phyloP scores from a whole-genome alignment of 2,113 vertebrate species.

The Cynopterus brachyotis region DNA sequence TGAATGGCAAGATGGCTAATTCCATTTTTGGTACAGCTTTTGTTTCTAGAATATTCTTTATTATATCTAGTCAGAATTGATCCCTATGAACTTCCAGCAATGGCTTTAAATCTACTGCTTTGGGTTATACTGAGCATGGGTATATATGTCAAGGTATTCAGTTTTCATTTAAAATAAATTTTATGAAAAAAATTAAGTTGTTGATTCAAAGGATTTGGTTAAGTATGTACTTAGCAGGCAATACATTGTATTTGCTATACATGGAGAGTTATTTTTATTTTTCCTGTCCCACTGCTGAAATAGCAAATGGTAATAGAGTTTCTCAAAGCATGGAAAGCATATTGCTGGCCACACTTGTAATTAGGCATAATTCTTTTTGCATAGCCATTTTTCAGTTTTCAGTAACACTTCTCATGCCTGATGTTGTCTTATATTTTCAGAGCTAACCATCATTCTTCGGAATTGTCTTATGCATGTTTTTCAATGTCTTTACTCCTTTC shows the following conservation, averaged over 20 bases:
- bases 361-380: background rate
- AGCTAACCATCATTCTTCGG: background rate
- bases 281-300: background rate
- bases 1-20: background rate
- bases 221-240: background rate
- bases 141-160: background rate
- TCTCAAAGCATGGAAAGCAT: background rate
- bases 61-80: background rate
- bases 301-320: background rate
- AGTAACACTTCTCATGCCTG: background rate
- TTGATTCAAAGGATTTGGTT: background rate
- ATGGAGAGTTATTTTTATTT: background rate
- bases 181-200: background rate
- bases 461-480: background rate
- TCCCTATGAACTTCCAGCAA: background rate
- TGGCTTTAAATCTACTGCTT: background rate
- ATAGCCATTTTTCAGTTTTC: background rate
- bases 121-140: background rate
- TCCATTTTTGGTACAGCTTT: background rate
- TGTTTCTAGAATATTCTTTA: conserved; percentile 17
- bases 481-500: background rate
- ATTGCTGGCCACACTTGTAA: background rate
- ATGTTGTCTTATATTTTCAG: background rate
- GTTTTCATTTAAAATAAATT: background rate
- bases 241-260: background rate